Evolutionary conservation across 2,888 invertebrate genomes (phyloP).

Genomic region (Apodemia duryi): DNA sequence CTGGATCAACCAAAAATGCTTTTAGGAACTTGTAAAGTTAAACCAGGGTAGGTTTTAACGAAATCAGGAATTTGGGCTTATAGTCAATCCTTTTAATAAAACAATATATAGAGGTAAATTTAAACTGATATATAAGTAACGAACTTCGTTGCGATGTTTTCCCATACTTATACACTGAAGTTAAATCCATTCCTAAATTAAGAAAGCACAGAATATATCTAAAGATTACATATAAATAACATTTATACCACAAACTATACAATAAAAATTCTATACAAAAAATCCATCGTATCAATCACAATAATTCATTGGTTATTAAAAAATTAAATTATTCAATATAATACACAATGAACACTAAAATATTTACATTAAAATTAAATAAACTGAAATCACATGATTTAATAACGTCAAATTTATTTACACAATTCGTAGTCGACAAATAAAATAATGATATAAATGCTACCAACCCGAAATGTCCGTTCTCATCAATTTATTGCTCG

Average conservation of each 20-base stretch:
- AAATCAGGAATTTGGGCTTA: not conserved
- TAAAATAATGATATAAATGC: conserved; percentile 28
- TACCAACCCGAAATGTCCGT: conserved; percentile 23
- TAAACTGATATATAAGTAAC: conserved; percentile 13
- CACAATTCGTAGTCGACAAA: conserved; percentile 44
- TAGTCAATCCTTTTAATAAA: not conserved
- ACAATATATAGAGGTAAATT: not conserved
- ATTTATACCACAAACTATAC: conserved; percentile 65
- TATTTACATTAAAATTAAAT: conserved; percentile 64
- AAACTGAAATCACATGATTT: conserved; percentile 63
- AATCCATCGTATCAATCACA: conserved; percentile 54
- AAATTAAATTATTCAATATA: conserved; percentile 53
- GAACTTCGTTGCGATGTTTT: conserved; percentile 24
- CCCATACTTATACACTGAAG: not conserved
- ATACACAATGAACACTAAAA: conserved; percentile 62
- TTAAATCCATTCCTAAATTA: not conserved
- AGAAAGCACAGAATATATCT: conserved; percentile 36
- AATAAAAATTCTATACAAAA: conserved; percentile 67
- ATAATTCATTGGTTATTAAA: conserved; percentile 57
- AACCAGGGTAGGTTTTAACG: not conserved
- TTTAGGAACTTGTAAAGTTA: conserved; percentile 17
- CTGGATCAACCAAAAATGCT: conserved; percentile 21
- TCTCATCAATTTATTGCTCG: conserved; percentile 45
- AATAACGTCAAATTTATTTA: conserved; percentile 56
- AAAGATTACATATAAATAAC: conserved; percentile 46